Evolutionary conservation across 2,113 vertebrate genomes (phyloP), one percentile per base, ranked within the genome.

Genomic region (Casuarius casuarius): DNA sequence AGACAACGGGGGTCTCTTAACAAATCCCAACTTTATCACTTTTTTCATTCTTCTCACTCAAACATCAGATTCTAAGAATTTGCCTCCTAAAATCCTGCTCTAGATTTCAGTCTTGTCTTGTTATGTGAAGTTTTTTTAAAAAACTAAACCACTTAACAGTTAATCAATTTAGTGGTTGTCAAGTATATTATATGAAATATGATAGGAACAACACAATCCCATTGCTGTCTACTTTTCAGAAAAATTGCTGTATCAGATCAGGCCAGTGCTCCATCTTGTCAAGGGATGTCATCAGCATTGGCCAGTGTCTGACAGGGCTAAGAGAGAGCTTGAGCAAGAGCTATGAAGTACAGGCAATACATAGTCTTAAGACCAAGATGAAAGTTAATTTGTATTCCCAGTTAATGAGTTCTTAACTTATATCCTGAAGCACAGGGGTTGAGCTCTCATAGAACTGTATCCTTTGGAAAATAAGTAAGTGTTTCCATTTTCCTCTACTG

Each of bases 331-430:
- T 76, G 72, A 40, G 20, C 90, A 63, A 56, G 38, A 81, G 14
- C 59, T 89, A 51, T 35, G 68, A 87, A 87, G 54, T 18, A 3
- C 73, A 95, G 89, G 77, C 31, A 84, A 89, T 87, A 91, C 87
- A 89, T 44, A 70, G 5, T 21, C 49, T 82, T 58, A 51, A n/a
- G 29, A 92, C 71, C 75, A 80, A 42, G 52, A 79, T n/a, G 66
- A 82, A 94, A 92, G 86, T 87, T 96, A 87, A 77, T 95, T 89
- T 91, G 44, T 93, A 63, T 73, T 92, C 68, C 73, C 26, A 80
- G 63, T 92, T 95, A 89, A 94, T 96, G 90, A 89, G 66, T 61
- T 95, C 70, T 82, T 91, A 92, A 94, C 94, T 96, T 96, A 82
- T 92, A 52, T 70, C 70, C 48, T 84, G 74, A 96, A 92, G 58